Percentiles rank a stretch among this genome's conserved stretches.
Evolutionary conservation across 1,140 invertebrate species (phyloP).

Genomic region (Sarcophaga peregrina): DNA sequence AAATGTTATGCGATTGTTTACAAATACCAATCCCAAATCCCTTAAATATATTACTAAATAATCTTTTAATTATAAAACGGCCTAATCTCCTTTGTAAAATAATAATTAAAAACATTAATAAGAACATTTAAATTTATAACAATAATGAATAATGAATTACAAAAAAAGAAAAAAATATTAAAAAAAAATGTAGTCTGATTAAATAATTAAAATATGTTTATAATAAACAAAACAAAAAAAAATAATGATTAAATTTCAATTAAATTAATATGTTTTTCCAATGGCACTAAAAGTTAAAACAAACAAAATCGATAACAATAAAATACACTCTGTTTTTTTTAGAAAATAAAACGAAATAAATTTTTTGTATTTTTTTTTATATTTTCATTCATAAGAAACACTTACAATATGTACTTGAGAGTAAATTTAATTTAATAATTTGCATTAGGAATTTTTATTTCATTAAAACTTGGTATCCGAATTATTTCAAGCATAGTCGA

Average conservation of each 20-base stretch:
- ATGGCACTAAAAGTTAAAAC: background rate
- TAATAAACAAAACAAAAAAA: conserved; percentile 16
- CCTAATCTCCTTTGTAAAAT: conserved; percentile 19
- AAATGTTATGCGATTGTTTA: conserved; percentile 26
- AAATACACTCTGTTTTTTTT: conserved; percentile 25
- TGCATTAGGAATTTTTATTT: no score
- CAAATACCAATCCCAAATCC: background rate
- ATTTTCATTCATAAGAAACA: no score
- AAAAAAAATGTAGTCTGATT: conserved; percentile 37
- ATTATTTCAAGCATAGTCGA: no score
- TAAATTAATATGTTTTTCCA: background rate
- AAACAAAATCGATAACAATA: conserved; percentile 9
- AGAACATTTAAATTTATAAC: no score
- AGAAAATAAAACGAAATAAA: conserved; percentile 3
- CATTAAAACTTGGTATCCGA: no score
- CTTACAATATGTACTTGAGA: no score
- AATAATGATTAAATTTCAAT: background rate
- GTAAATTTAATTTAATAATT: no score
- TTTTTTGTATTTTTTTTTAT: background rate
- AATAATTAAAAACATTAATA: background rate
- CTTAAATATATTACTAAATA: no score
- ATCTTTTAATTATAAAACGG: background rate
- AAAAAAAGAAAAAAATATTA: background rate
- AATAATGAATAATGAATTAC: no score
- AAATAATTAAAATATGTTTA: conserved; percentile 7